phyloP scores from a whole-genome alignment of 2,888 invertebrate species.

The Invenusta paracnida region DNA sequence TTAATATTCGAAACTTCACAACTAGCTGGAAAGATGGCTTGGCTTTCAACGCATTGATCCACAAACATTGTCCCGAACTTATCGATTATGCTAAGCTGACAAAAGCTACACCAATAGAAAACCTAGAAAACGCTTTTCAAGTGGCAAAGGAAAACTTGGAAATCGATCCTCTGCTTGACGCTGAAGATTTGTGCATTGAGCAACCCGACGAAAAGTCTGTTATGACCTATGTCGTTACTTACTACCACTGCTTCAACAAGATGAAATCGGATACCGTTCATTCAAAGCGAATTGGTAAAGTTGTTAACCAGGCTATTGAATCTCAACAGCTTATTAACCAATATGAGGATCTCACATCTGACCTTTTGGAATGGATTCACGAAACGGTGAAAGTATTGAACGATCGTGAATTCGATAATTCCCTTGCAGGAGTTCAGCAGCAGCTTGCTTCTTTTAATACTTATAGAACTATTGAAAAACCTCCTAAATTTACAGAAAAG shows the following conservation, averaged over 20 bases:
- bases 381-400: constrained; percentile 85
- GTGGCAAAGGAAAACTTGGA: constrained; percentile 95
- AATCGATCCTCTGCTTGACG: constrained; percentile 87
- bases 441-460: constrained; percentile 90
- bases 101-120: constrained; percentile 85
- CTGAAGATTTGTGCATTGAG: constrained; percentile 96
- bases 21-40: constrained; percentile 98
- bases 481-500: constrained; percentile 71
- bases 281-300: constrained; percentile 93
- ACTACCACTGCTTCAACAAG: constrained; percentile 99
- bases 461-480: constrained; percentile 84
- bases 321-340: constrained; percentile 92
- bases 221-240: constrained; percentile 98
- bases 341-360: constrained; percentile 90
- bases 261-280: constrained; percentile 99
- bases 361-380: constrained; percentile 91
- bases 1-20: constrained; percentile 96
- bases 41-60: constrained; percentile 98
- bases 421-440: constrained; percentile 86
- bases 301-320: constrained; percentile 97
- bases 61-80: constrained; percentile 89
- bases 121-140: constrained; percentile 94
- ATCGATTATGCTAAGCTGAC: constrained; percentile 79
- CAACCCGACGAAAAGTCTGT: constrained; percentile 99
- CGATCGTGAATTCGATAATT: constrained; percentile 90